These are phyloP conservation scores for Nineta flava DNA, from an alignment of 2,888 invertebrate genomes.

Conservation along the genomic window DNA sequence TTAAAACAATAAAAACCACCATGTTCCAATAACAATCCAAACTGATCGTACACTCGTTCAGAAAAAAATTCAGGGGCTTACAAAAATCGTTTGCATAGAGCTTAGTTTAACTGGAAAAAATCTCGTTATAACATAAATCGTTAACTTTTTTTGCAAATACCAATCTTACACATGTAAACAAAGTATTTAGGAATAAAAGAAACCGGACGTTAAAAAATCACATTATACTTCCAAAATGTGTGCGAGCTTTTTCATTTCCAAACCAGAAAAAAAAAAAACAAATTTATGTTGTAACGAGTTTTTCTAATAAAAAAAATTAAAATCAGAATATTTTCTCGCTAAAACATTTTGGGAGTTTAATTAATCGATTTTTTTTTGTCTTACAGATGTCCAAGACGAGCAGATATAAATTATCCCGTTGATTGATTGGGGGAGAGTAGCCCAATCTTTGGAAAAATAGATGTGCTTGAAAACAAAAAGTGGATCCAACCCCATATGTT, in stretches of 20 bases:
- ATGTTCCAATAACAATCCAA: too few species aligned
- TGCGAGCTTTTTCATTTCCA: slow-evolving; percentile 8
- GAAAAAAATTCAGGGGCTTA: not conserved
- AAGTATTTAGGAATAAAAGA: not conserved
- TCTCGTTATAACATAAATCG: slow-evolving; percentile 45
- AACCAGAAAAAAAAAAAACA: slow-evolving; percentile 8
- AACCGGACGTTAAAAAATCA: slow-evolving; percentile 17
- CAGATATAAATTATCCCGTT: slow-evolving; percentile 36
- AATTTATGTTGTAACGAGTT: slow-evolving; percentile 29
- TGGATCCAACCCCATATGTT: not conserved
- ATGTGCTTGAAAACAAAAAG: not conserved
- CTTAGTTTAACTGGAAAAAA: slow-evolving; percentile 21
- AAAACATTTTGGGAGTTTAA: slow-evolving; percentile 25
- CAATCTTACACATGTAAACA: not conserved
- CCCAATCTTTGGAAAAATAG: not conserved
- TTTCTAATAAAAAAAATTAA: slow-evolving; percentile 1
- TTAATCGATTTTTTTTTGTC: slow-evolving; percentile 34
- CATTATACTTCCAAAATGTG: slow-evolving; percentile 24
- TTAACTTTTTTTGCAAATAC: slow-evolving; percentile 17
- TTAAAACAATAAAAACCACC: too few species aligned
- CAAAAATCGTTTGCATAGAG: not conserved
- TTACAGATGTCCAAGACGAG: slow-evolving; percentile 59
- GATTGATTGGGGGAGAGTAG: too few species aligned
- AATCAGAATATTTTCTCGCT: slow-evolving; percentile 7
- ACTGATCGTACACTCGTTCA: too few species aligned